Conservation (phyloP, 2,113 vertebrate genomes). For the Elaphurus davidianus region DNA sequence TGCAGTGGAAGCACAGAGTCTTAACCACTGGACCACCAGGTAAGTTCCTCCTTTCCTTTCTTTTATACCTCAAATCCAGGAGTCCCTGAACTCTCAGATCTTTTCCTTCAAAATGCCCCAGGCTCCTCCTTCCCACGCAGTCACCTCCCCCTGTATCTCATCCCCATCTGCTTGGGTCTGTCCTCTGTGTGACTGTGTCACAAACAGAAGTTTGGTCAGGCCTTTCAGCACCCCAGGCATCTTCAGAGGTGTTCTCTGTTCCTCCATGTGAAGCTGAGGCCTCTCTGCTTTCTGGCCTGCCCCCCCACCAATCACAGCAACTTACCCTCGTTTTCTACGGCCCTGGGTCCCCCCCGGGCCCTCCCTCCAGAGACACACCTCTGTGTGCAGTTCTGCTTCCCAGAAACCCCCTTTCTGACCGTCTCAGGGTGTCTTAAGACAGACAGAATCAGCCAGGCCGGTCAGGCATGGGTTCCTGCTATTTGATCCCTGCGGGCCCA, state of each 20-base stretch:
- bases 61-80: background rate
- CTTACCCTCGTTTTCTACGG: background rate
- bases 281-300: background rate
- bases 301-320: fast-evolving
- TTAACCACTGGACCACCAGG: background rate
- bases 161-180: background rate
- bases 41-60: background rate
- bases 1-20: background rate
- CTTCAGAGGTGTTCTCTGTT: background rate
- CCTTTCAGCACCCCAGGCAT: background rate
- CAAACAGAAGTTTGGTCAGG: background rate
- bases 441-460: background rate
- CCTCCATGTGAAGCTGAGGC: background rate
- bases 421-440: background rate
- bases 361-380: background rate
- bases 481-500: background rate
- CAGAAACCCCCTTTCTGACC: background rate
- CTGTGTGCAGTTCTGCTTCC: background rate
- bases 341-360: fast-evolving
- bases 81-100: background rate
- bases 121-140: background rate
- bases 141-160: background rate
- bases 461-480: background rate
- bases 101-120: background rate
- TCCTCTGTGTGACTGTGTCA: background rate